These are phyloP conservation scores for Pongo abelii DNA, from an alignment of 2,113 vertebrate species.

Conservation along the genomic window DNA sequence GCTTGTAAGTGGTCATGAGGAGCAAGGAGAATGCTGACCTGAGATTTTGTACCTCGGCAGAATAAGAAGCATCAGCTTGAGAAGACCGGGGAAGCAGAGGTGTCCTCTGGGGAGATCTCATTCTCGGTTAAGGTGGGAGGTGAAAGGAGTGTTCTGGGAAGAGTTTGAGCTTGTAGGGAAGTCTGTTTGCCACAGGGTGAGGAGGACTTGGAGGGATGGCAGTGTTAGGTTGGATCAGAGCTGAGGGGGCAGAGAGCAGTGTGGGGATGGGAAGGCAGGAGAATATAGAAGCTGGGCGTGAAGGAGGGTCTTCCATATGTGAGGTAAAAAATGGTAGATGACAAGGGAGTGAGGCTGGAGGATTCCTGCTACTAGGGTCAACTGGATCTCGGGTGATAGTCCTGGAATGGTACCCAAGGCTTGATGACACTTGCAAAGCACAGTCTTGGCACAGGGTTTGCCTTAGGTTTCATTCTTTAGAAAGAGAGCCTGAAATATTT, in stretches of 20 bases:
- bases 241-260: neutral
- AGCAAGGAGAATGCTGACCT: neutral
- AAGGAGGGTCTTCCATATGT: neutral
- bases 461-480: neutral
- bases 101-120: slow-evolving; percentile 24
- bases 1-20: slow-evolving; percentile 20
- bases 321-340: neutral
- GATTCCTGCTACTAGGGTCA: neutral
- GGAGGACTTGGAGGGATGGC: neutral
- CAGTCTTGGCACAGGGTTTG: neutral
- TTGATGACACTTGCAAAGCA: neutral
- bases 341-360: neutral
- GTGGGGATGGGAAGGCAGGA: neutral
- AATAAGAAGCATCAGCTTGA: neutral
- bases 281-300: neutral
- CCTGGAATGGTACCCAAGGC: neutral
- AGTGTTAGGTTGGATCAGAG: neutral
- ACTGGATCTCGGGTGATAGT: neutral
- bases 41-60: neutral
- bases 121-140: slow-evolving; percentile 49
- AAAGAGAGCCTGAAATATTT: neutral
- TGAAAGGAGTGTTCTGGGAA: neutral
- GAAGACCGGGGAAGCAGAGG: neutral
- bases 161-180: neutral
- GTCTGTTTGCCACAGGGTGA: neutral